Evolutionary conservation across 2,797 vertebrate species (phyloP), one percentile per base, ranked within the genome.

Genomic region (Falco novaeseelandiae): DNA sequence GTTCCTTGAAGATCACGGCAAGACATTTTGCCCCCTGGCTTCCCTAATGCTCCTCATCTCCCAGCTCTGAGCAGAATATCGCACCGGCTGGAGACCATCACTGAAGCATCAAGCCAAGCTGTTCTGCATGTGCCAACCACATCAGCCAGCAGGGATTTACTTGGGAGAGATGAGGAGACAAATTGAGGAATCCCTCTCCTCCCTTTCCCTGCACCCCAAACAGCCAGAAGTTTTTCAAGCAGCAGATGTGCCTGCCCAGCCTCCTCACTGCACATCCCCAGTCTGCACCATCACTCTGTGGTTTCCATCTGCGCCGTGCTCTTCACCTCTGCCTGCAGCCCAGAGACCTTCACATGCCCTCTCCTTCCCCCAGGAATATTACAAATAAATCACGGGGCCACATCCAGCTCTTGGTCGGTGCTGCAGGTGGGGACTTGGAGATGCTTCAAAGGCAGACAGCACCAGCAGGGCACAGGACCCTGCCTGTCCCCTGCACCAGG

Each of bases 241-340:
- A 63, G 34, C 0, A 0, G 20, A 34, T 5, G 3, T 1, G 0
- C 12, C 19, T 6, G 1, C 30, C 32, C 4, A 15, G 2, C 3
- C 5, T 48, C 52, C 52, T 44, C 44, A 9, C 8, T 58, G 26
- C 25, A 44, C 1, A 0, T 3, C 65, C 83, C 26, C 5, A 3
- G 1, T 6, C 42, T 38, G 40, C 48, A 80, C 73, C n/a, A 34
- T 25, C 26, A 1, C 29, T 48, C 63, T 14, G 6, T 48, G 57
- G 19, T 66, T 90, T 74, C 69, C 29, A 8, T 13, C 63, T 12
- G 8, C 0, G 1, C 32, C 6, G 1, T 1, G 4, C 23, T 72
- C 73, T 46, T 79, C 71, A 57, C 27, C 46, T 34, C 48, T 38
- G 38, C 65, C 42, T 63, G 14, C 55, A 72, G 51, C 34, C 27